Conservation (phyloP, 2,888 invertebrate species). For the Cephonodes hylas region DNA sequence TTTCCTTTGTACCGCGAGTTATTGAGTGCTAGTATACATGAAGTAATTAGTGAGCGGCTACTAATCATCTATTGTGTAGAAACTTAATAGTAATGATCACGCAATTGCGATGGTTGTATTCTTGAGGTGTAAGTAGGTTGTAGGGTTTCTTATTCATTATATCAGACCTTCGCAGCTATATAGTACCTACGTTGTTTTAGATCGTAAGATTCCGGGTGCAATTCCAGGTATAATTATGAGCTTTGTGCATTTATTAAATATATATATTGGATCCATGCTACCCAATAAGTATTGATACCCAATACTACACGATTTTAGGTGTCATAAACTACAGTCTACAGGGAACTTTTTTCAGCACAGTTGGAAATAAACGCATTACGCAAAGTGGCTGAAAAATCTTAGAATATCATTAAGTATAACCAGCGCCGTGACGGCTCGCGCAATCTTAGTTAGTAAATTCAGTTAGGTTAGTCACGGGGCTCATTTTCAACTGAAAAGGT, state of each 20-base stretch:
- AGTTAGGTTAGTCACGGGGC: too few relatives aligned
- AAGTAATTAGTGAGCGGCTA: neutral
- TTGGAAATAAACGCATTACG: neutral
- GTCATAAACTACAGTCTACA: too few relatives aligned
- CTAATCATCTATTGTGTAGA: neutral
- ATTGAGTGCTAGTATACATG: neutral
- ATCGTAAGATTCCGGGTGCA: too few relatives aligned
- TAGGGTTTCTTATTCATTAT: neutral
- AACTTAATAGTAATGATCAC: constrained; percentile 1
- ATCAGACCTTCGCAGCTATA: neutral
- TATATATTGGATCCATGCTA: too few relatives aligned
- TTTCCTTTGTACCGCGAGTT: neutral
- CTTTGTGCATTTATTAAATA: too few relatives aligned
- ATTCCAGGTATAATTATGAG: too few relatives aligned
- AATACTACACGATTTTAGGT: too few relatives aligned
- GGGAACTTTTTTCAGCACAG: too few relatives aligned
- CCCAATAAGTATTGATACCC: too few relatives aligned
- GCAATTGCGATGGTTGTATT: neutral
- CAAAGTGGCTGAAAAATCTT: neutral
- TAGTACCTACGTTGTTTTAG: too few relatives aligned
- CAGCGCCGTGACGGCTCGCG: neutral
- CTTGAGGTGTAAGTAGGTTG: neutral
- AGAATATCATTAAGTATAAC: neutral
- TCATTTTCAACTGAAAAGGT: too few relatives aligned
- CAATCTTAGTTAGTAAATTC: neutral